phyloP scores from a whole-genome alignment of 2,113 vertebrate genomes.

The Chelonoidis abingdonii region DNA sequence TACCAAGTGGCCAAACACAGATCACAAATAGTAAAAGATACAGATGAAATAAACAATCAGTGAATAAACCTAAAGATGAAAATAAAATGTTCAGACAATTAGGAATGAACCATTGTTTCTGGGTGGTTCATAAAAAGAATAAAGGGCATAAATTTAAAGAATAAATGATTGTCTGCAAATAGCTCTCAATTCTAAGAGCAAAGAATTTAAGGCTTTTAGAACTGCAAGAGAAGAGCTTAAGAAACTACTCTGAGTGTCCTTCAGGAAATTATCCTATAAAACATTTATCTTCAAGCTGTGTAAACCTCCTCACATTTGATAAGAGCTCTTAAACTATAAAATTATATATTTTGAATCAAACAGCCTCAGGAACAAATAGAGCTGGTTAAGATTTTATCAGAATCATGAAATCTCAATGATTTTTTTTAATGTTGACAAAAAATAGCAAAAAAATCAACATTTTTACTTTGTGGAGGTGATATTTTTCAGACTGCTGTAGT shows the following conservation, averaged over 20 bases:
- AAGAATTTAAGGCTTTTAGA: neutral
- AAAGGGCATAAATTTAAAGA: neutral
- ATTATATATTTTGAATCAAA: neutral
- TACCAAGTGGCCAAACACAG: neutral
- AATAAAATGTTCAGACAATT: neutral
- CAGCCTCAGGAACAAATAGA: neutral
- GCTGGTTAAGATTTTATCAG: neutral
- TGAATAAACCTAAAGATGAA: neutral
- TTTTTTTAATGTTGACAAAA: neutral
- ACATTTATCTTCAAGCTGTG: neutral
- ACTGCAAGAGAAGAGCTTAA: neutral
- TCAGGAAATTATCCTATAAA: neutral
- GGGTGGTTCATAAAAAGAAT: neutral
- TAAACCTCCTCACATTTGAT: neutral
- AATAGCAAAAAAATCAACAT: neutral
- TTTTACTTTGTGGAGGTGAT: neutral
- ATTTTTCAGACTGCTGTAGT: neutral
- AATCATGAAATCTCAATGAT: neutral
- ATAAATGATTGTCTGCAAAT: neutral
- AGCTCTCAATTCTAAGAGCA: neutral
- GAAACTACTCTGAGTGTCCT: neutral
- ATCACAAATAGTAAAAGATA: neutral
- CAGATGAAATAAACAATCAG: neutral
- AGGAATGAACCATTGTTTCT: neutral
- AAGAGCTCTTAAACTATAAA: neutral